Conservation (phyloP, 37 sponge, comb jelly and placozoan genomes). For the Theonella swinhoei region DNA sequence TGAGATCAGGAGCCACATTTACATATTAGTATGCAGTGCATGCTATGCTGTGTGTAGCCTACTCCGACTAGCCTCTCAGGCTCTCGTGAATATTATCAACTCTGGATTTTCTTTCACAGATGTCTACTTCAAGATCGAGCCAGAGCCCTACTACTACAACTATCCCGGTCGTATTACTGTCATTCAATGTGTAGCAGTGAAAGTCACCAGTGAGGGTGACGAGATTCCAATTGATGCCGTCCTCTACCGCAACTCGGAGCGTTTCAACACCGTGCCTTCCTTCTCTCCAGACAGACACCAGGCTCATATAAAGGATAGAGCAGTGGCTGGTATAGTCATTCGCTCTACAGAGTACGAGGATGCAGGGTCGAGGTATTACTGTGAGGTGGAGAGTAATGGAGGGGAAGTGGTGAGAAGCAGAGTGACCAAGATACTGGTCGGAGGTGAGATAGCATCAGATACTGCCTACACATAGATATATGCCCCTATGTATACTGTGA, state of each 20-base stretch:
- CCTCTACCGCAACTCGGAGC: background rate
- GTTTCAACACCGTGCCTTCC: background rate
- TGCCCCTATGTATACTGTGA: too few relatives aligned
- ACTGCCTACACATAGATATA: too few relatives aligned
- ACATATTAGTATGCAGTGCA: too few relatives aligned
- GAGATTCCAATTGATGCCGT: background rate
- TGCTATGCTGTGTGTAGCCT: too few relatives aligned
- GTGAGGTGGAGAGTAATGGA: background rate
- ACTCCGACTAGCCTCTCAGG: too few relatives aligned
- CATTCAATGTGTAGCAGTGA: background rate
- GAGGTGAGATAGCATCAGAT: too few relatives aligned
- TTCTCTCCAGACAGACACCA: background rate
- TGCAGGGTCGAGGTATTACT: background rate
- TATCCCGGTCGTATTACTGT: background rate
- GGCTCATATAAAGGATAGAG: background rate
- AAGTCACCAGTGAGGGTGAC: background rate
- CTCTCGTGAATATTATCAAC: too few relatives aligned
- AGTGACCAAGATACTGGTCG: background rate
- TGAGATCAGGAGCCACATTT: too few relatives aligned
- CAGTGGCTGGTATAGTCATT: background rate
- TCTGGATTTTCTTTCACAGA: too few relatives aligned
- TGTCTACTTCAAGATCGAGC: background rate
- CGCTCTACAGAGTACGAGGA: background rate
- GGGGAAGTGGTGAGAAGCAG: background rate
- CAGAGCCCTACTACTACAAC: background rate